A percentile compares a stretch with the other conserved stretches of the same genome.
Evolutionary conservation across 1,140 invertebrate species (phyloP).

Genomic region (Idris sp.): DNA sequence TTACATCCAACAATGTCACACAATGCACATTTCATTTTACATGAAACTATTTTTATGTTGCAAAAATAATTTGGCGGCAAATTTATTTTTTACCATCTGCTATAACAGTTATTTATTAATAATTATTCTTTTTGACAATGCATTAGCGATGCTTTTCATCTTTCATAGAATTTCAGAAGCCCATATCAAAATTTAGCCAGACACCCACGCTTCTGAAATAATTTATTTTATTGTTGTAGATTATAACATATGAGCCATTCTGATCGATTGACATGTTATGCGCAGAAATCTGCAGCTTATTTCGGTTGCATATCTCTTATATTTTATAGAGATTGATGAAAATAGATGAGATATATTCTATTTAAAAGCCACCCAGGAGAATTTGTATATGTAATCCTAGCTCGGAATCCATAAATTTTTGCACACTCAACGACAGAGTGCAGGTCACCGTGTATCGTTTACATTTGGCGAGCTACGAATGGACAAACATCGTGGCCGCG

Average conservation of each 20-base stretch:
- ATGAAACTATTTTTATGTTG: no score
- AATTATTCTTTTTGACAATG: no score
- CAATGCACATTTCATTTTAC: no score
- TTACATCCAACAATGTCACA: no score
- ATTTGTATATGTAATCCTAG: constrained; percentile 49
- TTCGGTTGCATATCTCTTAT: no score
- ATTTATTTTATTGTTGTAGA: constrained; percentile 66
- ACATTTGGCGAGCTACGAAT: constrained; percentile 33
- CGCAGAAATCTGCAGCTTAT: no score
- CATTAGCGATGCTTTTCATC: constrained; percentile 33
- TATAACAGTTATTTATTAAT: no score
- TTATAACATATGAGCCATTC: no score
- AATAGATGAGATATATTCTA: no score
- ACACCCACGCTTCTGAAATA: constrained; percentile 18
- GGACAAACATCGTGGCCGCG: constrained; percentile 22
- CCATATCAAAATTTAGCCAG: constrained; percentile 21
- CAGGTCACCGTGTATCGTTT: constrained; percentile 31
- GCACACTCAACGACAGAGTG: constrained; percentile 21
- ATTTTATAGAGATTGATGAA: no score
- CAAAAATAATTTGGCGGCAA: no score
- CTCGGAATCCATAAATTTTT: constrained; percentile 51
- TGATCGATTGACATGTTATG: constrained; percentile 65
- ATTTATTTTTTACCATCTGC: no score
- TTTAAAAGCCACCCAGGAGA: constrained; percentile 55
- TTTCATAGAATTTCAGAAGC: constrained; percentile 21